A percentile compares a stretch with the other conserved stretches of the same genome.
Conservation (phyloP, 1,140 invertebrate species). For the Danaus plexippus region DNA sequence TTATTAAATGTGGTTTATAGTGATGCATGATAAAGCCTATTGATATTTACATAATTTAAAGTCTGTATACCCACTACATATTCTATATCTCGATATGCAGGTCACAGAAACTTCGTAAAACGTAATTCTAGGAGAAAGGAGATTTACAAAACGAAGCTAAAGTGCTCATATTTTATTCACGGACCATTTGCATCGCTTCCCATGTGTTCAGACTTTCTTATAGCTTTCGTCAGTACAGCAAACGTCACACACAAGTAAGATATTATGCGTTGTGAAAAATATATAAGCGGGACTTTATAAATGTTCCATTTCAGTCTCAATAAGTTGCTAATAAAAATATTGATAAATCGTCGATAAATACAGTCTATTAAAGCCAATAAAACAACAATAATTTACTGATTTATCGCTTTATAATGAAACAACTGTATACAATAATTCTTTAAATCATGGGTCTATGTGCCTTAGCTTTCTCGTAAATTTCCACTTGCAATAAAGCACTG, state of each 20-base stretch:
- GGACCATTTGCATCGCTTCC: constrained; percentile 38
- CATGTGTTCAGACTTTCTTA: constrained; percentile 13
- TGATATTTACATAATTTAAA: constrained; percentile 1
- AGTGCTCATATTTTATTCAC: constrained; percentile 52
- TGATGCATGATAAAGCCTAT: background rate
- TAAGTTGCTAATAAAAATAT: no score
- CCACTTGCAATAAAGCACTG: constrained; percentile 18
- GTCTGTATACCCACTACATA: background rate
- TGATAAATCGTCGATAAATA: no score
- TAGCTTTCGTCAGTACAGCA: constrained; percentile 9
- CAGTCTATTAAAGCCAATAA: no score
- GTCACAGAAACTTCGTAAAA: constrained; percentile 12
- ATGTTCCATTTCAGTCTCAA: no score
- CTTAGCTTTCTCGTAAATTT: constrained; percentile 13
- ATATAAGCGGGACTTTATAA: no score
- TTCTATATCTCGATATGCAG: constrained; percentile 1
- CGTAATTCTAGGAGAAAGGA: constrained; percentile 9
- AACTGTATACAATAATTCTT: no score
- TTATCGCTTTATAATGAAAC: no score
- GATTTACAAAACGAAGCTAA: constrained; percentile 11
- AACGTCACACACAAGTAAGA: constrained; percentile 7
- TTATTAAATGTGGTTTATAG: background rate
- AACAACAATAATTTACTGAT: no score
- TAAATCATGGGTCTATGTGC: no score
- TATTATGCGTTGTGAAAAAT: no score